These are phyloP conservation scores for Pseudochaenichthys georgianus DNA, from an alignment of 2,797 vertebrate genomes.

Conservation along the genomic window DNA sequence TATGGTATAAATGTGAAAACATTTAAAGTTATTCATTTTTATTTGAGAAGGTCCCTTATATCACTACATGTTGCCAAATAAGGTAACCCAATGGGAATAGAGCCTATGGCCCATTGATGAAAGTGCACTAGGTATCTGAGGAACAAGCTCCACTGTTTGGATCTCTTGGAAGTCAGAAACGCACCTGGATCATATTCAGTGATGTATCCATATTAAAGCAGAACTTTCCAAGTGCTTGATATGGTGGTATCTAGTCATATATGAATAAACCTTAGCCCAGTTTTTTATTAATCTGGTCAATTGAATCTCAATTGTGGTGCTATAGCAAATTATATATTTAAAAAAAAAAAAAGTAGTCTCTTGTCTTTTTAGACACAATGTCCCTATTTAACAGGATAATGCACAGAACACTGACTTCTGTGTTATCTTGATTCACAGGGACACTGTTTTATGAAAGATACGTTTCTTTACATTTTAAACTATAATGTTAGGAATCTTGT, in stretches of 20 bases:
- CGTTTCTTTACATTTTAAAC: not conserved
- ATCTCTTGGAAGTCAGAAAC: too few relatives aligned
- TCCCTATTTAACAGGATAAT: not conserved
- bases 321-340: not conserved
- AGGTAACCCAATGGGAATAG: not conserved
- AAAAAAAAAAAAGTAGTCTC: too few relatives aligned
- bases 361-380: not conserved
- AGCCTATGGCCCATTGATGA: not conserved
- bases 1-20: too few relatives aligned
- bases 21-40: too few relatives aligned
- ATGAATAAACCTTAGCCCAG: not conserved
- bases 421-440: not conserved
- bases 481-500: not conserved
- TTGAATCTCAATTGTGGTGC: not conserved
- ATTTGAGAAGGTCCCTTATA: not conserved
- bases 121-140: not conserved
- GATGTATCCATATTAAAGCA: not conserved
- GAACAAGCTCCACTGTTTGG: too few relatives aligned
- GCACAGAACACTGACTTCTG: not conserved
- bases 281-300: not conserved
- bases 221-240: not conserved
- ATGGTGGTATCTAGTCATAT: too few relatives aligned
- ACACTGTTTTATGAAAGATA: not conserved
- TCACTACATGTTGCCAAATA: not conserved
- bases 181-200: not conserved